These are phyloP conservation scores for Eublepharis macularius DNA, from an alignment of 2,113 vertebrate species.

Conservation along the genomic window DNA sequence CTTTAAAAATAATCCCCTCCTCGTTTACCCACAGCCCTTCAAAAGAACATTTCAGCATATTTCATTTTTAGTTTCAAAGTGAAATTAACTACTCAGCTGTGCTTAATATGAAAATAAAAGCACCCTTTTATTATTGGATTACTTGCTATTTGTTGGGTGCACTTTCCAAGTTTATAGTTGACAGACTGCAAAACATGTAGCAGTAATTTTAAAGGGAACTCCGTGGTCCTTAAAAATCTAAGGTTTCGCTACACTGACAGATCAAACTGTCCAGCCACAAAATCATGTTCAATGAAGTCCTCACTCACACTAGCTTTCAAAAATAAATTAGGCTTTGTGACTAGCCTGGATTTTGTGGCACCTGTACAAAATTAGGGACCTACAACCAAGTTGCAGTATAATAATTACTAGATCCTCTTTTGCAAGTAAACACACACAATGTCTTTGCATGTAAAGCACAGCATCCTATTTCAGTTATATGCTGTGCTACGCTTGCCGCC, in stretches of 20 bases:
- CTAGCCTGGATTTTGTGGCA: neutral
- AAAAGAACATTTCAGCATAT: slow-evolving; percentile 43
- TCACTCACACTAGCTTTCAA: neutral
- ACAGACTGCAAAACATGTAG: slow-evolving; percentile 28
- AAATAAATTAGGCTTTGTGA: neutral
- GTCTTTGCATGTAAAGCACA: neutral
- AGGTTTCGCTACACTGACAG: neutral
- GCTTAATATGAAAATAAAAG: slow-evolving; percentile 46
- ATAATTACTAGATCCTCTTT: neutral
- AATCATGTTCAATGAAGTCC: neutral
- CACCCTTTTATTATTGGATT: slow-evolving; percentile 54
- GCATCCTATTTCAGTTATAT: neutral
- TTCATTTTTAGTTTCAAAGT: slow-evolving; percentile 27
- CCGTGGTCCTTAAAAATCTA: slow-evolving; percentile 33
- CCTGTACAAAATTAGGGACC: neutral
- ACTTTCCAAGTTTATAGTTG: slow-evolving; percentile 42
- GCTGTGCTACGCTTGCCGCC: neutral
- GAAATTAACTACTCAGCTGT: slow-evolving; percentile 26
- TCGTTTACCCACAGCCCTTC: slow-evolving; percentile 53
- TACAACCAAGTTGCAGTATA: neutral
- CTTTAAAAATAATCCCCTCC: slow-evolving; percentile 50
- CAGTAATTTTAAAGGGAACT: slow-evolving; percentile 45
- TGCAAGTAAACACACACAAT: neutral
- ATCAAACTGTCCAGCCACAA: neutral
- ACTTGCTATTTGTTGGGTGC: slow-evolving; percentile 32